Base-by-base conservation (phyloP, 2,797 vertebrate genomes). In the Tinamus major region DNA sequence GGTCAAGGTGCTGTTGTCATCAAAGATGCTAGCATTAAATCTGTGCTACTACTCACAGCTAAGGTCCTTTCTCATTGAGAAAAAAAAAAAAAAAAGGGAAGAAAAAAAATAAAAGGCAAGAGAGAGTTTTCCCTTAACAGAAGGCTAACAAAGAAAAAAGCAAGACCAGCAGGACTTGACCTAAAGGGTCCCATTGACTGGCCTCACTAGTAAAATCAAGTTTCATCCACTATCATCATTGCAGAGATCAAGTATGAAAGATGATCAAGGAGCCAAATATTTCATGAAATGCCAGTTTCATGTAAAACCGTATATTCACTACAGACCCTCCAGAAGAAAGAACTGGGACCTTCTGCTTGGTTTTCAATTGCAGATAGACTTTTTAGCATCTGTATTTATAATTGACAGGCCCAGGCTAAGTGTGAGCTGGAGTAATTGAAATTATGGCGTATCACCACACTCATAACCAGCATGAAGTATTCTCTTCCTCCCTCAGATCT, bases 131-230 rank as follows among this genome's bases (percentile, higher is more conserved):
- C 16, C 49, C 33, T 58, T 68, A 29, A 31, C 24, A 67, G 26
- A 64, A 58, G 19, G 10, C 13, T 85, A 72, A 62, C 18, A 27
- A 68, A 56, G 18, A 10, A 3, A 58, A 42, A 78, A 79, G 3
- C 1, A 64, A 72, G 78, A 10, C 35, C 24, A 82, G 21, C 29
- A 72, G 49, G 35, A 69, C 27, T 41, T 44, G 20, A 44, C 2
- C 2, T 53, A 79, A 55, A 0, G 0, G 33, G 4, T 42, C 41
- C 12, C 59, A 23, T 0, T 7, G 42, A 37, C 46, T 51, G n/a
- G 33, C 3, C 13, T 70, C 37, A 29, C 18, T 8, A 58, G 39
- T 5, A 67, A 70, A 90, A 77, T 29, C 27, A 55, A 13, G 2
- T 86, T 79, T 71, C 42, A 8, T 56, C 42, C 13, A 13, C 15